Evolutionary conservation across 2,888 invertebrate genomes (phyloP).

Genomic region (Tetanocera ferruginea): DNA sequence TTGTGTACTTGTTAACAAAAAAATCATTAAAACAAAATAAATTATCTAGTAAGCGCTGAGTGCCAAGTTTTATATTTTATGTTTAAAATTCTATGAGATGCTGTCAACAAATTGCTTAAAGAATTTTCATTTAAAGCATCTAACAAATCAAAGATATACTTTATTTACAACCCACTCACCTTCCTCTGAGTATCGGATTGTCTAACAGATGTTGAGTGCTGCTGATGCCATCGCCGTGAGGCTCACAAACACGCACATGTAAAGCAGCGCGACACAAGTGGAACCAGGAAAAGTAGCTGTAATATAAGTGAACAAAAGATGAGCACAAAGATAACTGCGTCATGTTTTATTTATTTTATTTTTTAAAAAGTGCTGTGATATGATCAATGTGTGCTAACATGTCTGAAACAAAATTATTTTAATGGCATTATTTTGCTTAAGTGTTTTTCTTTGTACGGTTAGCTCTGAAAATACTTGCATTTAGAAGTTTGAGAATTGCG

Average conservation of each 20-base stretch:
- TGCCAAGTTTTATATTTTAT: too few species aligned
- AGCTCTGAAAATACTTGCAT: too few species aligned
- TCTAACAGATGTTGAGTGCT: slow-evolving; percentile 74
- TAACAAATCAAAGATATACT: not conserved
- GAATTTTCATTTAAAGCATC: not conserved
- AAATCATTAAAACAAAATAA: too few species aligned
- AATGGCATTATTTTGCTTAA: too few species aligned
- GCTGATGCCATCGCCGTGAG: slow-evolving; percentile 75
- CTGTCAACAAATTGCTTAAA: too few species aligned
- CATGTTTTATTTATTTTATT: not conserved
- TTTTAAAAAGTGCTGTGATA: not conserved
- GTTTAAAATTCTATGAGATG: too few species aligned
- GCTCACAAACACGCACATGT: slow-evolving; percentile 73
- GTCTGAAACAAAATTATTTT: too few species aligned
- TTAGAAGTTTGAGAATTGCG: too few species aligned
- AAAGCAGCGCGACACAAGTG: slow-evolving; percentile 73
- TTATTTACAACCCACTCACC: slow-evolving; percentile 61
- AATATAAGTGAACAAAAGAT: not conserved
- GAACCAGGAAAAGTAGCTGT: slow-evolving; percentile 74
- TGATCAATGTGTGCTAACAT: too few species aligned
- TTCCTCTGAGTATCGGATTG: slow-evolving; percentile 72
- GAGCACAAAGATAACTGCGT: not conserved
- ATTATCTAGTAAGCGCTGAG: too few species aligned
- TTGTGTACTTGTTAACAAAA: too few species aligned
- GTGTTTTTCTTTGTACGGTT: too few species aligned